A percentile compares a stretch with the other conserved stretches of the same genome.
phyloP scores from a whole-genome alignment of 2,888 invertebrate genomes.

The Rhingia campestris region DNA sequence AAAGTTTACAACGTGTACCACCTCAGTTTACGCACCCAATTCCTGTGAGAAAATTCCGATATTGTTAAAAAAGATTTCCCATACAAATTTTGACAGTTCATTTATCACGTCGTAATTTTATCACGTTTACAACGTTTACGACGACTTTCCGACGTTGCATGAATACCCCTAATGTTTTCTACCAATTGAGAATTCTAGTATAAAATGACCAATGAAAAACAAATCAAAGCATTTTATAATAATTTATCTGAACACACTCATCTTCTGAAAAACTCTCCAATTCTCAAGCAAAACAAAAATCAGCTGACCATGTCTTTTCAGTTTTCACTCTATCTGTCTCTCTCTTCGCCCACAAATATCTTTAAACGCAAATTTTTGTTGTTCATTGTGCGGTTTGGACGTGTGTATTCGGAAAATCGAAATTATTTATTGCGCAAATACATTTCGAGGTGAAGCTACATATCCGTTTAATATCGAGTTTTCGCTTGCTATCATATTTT shows the following conservation, averaged over 20 bases:
- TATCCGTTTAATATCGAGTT: background rate
- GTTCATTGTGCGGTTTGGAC: conserved; percentile 37
- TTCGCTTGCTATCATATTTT: background rate
- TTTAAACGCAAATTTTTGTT: conserved; percentile 45
- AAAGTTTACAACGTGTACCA: too few relatives aligned
- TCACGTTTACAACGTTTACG: too few relatives aligned
- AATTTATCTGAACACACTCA: conserved; percentile 14
- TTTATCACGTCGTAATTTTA: too few relatives aligned
- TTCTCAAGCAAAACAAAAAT: conserved; percentile 46
- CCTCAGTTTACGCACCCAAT: too few relatives aligned
- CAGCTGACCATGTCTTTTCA: conserved; percentile 37
- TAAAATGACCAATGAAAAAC: too few relatives aligned
- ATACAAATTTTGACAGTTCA: too few relatives aligned
- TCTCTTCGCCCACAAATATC: background rate
- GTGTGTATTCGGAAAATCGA: conserved; percentile 18
- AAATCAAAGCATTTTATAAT: background rate
- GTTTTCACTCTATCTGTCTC: conserved; percentile 18
- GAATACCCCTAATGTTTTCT: too few relatives aligned
- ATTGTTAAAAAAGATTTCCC: too few relatives aligned
- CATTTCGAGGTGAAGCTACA: background rate
- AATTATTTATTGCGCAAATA: conserved; percentile 34
- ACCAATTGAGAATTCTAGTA: too few relatives aligned
- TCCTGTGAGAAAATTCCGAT: too few relatives aligned
- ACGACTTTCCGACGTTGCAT: too few relatives aligned
- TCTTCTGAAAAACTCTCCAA: conserved; percentile 37